Evolutionary conservation across 2,113 vertebrate species (phyloP), one percentile per base, ranked within the genome.

Genomic region (Aegithalos caudatus): DNA sequence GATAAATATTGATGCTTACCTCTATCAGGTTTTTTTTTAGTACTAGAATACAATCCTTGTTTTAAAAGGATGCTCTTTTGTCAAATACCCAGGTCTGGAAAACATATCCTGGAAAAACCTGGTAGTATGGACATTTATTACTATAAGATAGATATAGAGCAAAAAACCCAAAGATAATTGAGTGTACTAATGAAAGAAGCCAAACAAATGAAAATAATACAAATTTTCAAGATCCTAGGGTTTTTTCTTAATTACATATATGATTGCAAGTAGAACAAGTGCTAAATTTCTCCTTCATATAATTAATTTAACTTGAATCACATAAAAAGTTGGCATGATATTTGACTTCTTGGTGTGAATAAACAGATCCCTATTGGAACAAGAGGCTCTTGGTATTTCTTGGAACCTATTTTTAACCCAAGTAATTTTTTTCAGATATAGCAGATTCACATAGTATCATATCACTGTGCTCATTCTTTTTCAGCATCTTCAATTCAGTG

Each of bases 61-160:
- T 74, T 78, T 92, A 38, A 62, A 86, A 45, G 23, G 56, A 50
- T 50, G 5, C 2, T 21, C 4, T 58, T 60, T 5, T 40, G 23
- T 71, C 23, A 71, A 58, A 76, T 37, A 67, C 3, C 3, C 20
- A 18, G 3, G 21, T 72, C 11, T 72, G 29, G 6, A 56, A 81
- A 73, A 72, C 0, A 0, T n/a, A 4, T 66, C 62, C 28, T 50
- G 74, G 65, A 35, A 74, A 66, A 58, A 23, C 8, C 6, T 20
- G 19, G 11, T 54, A 25, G 4, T 50, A 37, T 45, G 22, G 12
- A 29, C 4, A 6, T 24, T 37, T 51, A 22, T 42, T 64, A 18
- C 28, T 53, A 9, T 22, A 42, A 40, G 12, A 33, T 8, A 74
- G 65, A 44, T 9, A 78, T 37, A n/a, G 2, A 56, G 12, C 9